These are phyloP conservation scores for Ibidorhyncha struthersii DNA, from an alignment of 2,113 vertebrate species.

Conservation along the genomic window DNA sequence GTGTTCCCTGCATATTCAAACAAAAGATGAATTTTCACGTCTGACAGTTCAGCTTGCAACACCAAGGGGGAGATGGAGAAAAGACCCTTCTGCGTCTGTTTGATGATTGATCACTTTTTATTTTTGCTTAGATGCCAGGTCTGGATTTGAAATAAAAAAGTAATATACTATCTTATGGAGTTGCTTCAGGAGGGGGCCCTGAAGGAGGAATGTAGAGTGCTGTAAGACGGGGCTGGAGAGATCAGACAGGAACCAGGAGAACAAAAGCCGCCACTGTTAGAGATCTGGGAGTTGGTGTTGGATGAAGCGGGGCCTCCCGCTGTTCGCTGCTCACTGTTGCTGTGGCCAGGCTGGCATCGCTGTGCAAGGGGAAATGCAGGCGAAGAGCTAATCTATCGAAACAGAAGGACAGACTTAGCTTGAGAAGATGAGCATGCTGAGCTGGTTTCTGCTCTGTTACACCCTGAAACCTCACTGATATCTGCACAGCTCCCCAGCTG, in stretches of 20 bases:
- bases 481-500: conserved; percentile 16
- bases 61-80: not conserved
- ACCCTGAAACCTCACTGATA: conserved; percentile 58
- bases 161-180: not conserved
- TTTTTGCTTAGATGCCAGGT: not conserved
- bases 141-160: conserved; percentile 49
- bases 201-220: not conserved
- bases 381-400: conserved; percentile 51
- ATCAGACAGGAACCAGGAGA: not conserved
- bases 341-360: not conserved
- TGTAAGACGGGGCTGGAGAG: not conserved
- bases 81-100: not conserved
- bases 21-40: not conserved
- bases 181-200: not conserved
- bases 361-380: not conserved
- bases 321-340: not conserved
- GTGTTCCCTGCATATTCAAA: not conserved
- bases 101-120: not conserved
- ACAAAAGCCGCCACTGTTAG: not conserved
- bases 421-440: conserved; percentile 61
- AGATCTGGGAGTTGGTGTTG: not conserved
- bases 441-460: conserved; percentile 56
- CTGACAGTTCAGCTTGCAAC: not conserved
- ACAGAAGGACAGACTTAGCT: conserved; percentile 64
- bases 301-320: not conserved